phyloP scores from a whole-genome alignment of 2,888 invertebrate species.

The Anaspis maculata region DNA sequence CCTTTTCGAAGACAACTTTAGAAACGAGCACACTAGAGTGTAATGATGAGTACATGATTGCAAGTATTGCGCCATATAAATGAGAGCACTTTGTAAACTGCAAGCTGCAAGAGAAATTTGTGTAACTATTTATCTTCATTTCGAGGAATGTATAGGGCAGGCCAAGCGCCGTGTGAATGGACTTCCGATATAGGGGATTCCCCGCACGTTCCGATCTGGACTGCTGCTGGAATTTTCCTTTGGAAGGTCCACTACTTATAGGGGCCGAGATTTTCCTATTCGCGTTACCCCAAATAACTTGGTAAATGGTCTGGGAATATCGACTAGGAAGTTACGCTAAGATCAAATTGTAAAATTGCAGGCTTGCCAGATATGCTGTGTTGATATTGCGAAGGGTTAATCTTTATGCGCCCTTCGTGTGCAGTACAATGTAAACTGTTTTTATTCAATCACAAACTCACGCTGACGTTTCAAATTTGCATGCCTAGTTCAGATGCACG shows the following conservation, averaged over 20 bases:
- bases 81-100: too few relatives aligned
- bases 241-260: constrained; percentile 24
- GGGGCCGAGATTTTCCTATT: constrained; percentile 24
- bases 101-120: constrained; percentile 13
- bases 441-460: not conserved
- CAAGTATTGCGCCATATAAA: too few relatives aligned
- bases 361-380: constrained; percentile 2
- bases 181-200: constrained; percentile 13
- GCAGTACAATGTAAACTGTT: not conserved
- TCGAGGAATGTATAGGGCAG: constrained; percentile 12
- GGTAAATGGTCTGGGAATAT: constrained; percentile 13
- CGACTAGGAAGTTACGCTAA: constrained; percentile 7
- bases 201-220: constrained; percentile 7
- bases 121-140: constrained; percentile 18
- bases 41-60: too few relatives aligned
- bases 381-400: constrained; percentile 1
- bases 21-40: too few relatives aligned
- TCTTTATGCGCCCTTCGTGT: constrained; percentile 3
- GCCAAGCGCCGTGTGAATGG: constrained; percentile 14
- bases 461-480: too few relatives aligned
- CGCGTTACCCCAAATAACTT: constrained; percentile 15
- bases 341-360: constrained; percentile 6
- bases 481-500: too few relatives aligned
- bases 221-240: constrained; percentile 13
- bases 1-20: too few relatives aligned